Percentiles rank a stretch among this genome's conserved stretches.
These are phyloP conservation scores for Stictocephala bisonia DNA, from an alignment of 2,888 invertebrate species.

Conservation along the genomic window DNA sequence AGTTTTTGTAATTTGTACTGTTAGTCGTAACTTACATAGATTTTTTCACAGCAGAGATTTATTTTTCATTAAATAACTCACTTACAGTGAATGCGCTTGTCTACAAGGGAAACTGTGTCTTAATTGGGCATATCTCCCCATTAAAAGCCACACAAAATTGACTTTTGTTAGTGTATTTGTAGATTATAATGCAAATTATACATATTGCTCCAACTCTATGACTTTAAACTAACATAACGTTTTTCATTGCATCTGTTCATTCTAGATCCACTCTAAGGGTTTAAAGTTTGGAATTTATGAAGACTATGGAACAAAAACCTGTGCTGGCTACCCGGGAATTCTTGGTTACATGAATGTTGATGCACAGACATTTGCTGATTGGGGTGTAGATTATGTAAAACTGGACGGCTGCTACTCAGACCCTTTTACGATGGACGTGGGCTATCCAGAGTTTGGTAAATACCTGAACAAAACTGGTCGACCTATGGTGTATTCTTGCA, in stretches of 20 bases:
- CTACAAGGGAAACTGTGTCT: too few species aligned
- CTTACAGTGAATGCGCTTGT: too few species aligned
- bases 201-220: too few species aligned
- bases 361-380: conserved; percentile 79
- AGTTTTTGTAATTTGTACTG: too few species aligned
- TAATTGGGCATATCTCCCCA: too few species aligned
- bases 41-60: too few species aligned
- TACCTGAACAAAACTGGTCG: conserved; percentile 79
- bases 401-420: conserved; percentile 80
- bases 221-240: conserved; percentile 62
- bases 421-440: conserved; percentile 33
- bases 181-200: neutral
- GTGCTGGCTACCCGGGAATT: conserved; percentile 83
- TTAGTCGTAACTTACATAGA: too few species aligned
- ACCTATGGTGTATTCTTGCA: conserved; percentile 84
- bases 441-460: conserved; percentile 77
- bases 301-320: conserved; percentile 82
- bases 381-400: conserved; percentile 86
- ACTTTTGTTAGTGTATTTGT: too few species aligned
- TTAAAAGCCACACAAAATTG: too few species aligned
- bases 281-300: conserved; percentile 86
- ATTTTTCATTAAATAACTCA: too few species aligned
- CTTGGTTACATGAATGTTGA: conserved; percentile 74
- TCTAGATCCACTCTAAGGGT: conserved; percentile 78
- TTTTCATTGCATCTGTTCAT: conserved; percentile 64